A percentile compares a stretch with the other conserved stretches of the same genome.
Conservation (phyloP, 2,113 vertebrate genomes). For the Otocyon megalotis region DNA sequence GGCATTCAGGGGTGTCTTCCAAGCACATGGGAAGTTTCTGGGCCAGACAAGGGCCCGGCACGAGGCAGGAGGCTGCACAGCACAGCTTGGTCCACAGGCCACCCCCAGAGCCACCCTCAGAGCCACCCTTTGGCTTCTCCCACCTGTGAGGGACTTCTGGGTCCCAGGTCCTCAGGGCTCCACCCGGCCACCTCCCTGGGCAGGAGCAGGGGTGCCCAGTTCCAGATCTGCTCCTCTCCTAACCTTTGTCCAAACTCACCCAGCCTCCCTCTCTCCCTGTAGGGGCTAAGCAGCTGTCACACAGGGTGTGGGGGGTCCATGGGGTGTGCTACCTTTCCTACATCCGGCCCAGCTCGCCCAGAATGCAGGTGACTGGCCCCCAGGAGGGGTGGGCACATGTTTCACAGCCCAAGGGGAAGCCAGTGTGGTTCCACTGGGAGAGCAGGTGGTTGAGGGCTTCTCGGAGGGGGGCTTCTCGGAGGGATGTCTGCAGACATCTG, state of each 20-base stretch:
- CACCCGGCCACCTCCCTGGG: neutral
- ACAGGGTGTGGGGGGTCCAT: too few relatives aligned
- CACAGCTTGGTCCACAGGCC: neutral
- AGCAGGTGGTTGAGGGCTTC: neutral
- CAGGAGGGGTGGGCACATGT: neutral
- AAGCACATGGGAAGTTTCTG: too few relatives aligned
- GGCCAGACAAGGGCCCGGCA: neutral
- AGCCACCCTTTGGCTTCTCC: too few relatives aligned
- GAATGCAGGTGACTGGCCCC: neutral
- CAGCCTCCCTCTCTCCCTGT: neutral
- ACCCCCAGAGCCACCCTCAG: too few relatives aligned
- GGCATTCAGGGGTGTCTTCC: neutral
- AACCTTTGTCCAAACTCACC: too few relatives aligned
- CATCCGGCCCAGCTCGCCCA: neutral
- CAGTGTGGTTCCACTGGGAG: neutral
- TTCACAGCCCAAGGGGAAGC: neutral
- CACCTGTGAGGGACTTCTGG: neutral
- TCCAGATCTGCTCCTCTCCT: neutral
- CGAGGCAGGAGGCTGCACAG: neutral
- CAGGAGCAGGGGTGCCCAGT: neutral
- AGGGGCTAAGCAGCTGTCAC: too few relatives aligned
- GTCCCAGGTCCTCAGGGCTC: neutral
- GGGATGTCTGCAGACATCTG: fast-evolving
- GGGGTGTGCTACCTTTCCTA: neutral
- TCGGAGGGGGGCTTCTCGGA: neutral